These are phyloP conservation scores for Lutraria lutraria DNA, from an alignment of 2,888 invertebrate species.

Conservation along the genomic window DNA sequence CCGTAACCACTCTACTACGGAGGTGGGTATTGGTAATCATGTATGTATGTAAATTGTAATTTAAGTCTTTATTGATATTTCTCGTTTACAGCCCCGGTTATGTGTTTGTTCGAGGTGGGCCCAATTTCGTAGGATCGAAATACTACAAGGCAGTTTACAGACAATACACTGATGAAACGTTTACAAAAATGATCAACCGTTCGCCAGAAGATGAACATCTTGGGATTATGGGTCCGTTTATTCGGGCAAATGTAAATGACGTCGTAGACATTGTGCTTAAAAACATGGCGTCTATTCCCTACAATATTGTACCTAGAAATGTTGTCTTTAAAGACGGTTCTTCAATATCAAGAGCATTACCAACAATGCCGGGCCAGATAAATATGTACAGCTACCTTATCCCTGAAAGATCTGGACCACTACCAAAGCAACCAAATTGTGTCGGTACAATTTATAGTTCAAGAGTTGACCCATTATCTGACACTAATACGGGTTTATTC, in stretches of 20 bases:
- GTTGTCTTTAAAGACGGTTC: conserved; percentile 67
- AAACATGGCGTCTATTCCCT: conserved; percentile 72
- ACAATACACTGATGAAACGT: conserved; percentile 66
- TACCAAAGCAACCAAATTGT: conserved; percentile 71
- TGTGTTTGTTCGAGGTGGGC: conserved; percentile 56
- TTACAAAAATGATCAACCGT: conserved; percentile 44
- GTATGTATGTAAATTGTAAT: too few relatives aligned
- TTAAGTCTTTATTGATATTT: too few relatives aligned
- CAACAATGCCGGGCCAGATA: conserved; percentile 57
- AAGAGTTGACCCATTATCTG: conserved; percentile 67
- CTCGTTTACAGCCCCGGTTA: conserved; percentile 44
- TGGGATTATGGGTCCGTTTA: conserved; percentile 76
- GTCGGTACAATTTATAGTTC: conserved; percentile 73
- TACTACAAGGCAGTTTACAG: conserved; percentile 70
- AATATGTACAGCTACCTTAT: conserved; percentile 72
- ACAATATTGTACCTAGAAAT: conserved; percentile 73
- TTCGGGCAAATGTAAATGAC: conserved; percentile 80
- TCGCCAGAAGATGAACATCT: conserved; percentile 48
- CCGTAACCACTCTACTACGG: too few relatives aligned
- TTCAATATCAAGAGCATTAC: conserved; percentile 36
- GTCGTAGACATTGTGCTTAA: conserved; percentile 68
- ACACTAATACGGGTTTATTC: conserved; percentile 72
- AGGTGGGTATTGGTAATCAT: too few relatives aligned
- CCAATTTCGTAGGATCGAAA: conserved; percentile 62
- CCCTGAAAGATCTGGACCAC: conserved; percentile 72